These are phyloP conservation scores for Chionis minor DNA, from an alignment of 2,113 vertebrate genomes.

Conservation along the genomic window DNA sequence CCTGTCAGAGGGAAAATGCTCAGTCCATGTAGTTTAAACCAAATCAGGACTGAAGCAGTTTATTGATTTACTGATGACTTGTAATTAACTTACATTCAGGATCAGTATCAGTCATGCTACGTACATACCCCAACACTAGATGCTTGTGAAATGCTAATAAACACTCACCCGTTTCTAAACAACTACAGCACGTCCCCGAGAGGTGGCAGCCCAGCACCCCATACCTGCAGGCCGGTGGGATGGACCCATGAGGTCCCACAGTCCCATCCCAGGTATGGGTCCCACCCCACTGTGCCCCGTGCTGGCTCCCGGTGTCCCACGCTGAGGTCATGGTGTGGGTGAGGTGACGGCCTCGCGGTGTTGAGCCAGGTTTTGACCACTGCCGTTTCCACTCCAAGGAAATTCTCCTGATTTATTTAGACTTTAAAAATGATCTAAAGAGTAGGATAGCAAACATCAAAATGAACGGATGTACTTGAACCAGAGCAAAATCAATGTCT, in stretches of 20 bases:
- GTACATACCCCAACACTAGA: too few species aligned
- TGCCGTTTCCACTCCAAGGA: not conserved
- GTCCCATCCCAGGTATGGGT: accelerated
- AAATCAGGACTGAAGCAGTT: not conserved
- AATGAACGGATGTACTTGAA: not conserved
- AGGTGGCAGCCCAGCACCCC: not conserved
- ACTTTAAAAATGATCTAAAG: not conserved
- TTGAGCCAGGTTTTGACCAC: not conserved
- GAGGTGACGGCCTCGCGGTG: accelerated
- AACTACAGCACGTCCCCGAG: not conserved
- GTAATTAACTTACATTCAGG: not conserved
- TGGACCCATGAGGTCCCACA: not conserved
- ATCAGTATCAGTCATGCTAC: not conserved
- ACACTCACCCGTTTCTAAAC: not conserved
- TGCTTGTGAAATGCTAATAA: not conserved
- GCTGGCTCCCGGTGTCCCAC: not conserved
- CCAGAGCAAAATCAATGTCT: accelerated
- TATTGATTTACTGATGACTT: not conserved
- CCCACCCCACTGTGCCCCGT: accelerated
- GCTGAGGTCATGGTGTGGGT: accelerated
- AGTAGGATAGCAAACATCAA: not conserved
- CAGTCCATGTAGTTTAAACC: not conserved
- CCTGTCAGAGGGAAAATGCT: not conserved
- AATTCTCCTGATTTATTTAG: not conserved
- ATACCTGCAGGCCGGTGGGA: too few species aligned